Base-by-base conservation (phyloP, 2,888 invertebrate species). In the Melanophora roralis region DNA sequence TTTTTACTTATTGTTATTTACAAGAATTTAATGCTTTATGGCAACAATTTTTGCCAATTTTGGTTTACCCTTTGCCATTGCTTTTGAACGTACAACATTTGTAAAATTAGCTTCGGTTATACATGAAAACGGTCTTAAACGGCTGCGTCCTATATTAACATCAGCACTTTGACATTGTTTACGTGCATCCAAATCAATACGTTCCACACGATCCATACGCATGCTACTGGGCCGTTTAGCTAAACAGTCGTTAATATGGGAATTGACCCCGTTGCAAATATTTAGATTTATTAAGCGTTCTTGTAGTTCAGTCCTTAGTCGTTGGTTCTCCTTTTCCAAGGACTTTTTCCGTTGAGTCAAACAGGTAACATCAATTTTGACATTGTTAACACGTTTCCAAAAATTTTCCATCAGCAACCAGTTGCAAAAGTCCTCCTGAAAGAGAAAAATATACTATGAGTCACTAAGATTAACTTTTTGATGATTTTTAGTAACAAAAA, bases 341-440 rank as follows among this genome's bases (percentile, higher is more conserved):
- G 79, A 64, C 0, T 81, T 72, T 65, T 89, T 89, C 49, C 89
- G 88, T 59, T 89, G 91, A 78, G 84, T 90, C 72, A 92, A 86
- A 8, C 91, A 91, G 32, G 91, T 90, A 55, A 91, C 91, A 84
- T 92, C 93, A 51, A 92, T 87, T 19, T 91, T 84, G 1, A 91
- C 91, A 78, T 92, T 91, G 86, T 93, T 93, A 71, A 91, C 92
- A 11, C 92, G 91, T 74, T 91, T 89, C 92, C 95, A 93, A 86
- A 96, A 95, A 83, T 93, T 93, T 81, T 94, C 93, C 91, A 95
- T 90, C 86, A 93, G 92, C 12, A 90, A 90, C 85, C 92, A 92
- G 59, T 92, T 90, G 53, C 91, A 91, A 81, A 91, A 91, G 84
- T 90, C 91, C 16, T 90, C 86, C 92, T 92, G 81, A 1, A 64